Base-by-base conservation (phyloP, 2,888 invertebrate species). In the Drosophila infuscata region DNA sequence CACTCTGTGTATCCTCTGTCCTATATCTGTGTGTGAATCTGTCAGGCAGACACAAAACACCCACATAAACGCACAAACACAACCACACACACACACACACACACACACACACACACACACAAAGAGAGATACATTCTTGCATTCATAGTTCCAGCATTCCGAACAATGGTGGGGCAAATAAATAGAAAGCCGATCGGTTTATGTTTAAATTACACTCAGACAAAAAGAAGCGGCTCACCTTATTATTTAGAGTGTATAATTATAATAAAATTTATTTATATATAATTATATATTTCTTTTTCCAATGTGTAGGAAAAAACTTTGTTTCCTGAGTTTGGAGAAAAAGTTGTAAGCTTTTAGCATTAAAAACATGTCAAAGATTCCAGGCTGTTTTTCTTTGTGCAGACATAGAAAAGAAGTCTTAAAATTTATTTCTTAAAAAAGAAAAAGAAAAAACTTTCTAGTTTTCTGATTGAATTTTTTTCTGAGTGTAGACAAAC, bases 181-280 rank as follows among this genome's bases (percentile, higher is more conserved):
- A 79, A 79, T 76, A 74, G 81, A 80, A 77, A 76, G 68, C 68
- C 81, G 87, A 88, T 85, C 89, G 78, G 83, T 85, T 83, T 88
- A 76, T 83, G 62, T 86, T 74, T 81, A 83, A 88, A 83, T 76
- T 46, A 15, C 46, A 46, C 46, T 15, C 46, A 25, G 3, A 25
- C 0, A 25, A 25, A 46, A 46, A 11, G 11, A 43, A 25, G 15
- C 4, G 25, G 1, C 46, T 46, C 4, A 6, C 15, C 3, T 25
- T 25, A n/a, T 15, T 46, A 12, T 2, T 46, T 25, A 7, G 20
- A 25, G 20, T 25, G 7, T 15, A 25, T 46, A 20, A 20, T 11
- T n/a, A n/a, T 4, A 11, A 5, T 41, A n/a, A 1, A 5, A 41
- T 25, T 25, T 25, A 25, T 25, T 25, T 25, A 25, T 25, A 25